phyloP scores from a whole-genome alignment of 2,797 vertebrate genomes.

The Smutsia gigantea region DNA sequence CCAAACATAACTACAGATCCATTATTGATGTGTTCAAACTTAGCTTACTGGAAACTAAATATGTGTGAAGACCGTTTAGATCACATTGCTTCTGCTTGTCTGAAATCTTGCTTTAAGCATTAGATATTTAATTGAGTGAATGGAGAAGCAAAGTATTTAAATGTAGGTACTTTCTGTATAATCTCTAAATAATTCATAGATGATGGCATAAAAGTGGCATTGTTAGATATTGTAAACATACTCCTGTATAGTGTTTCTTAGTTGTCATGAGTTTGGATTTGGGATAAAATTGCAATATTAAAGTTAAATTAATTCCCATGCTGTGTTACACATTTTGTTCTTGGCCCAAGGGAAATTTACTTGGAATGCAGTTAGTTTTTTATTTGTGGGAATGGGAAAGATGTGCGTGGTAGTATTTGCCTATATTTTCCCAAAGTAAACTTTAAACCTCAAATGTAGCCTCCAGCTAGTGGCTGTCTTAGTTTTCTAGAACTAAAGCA shows the following conservation, averaged over 20 bases:
- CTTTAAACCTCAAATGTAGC: background rate
- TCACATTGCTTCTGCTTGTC: background rate
- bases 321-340: background rate
- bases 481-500: constrained; percentile 10
- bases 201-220: background rate
- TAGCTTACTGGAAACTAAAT: background rate
- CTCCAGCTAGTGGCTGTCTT: background rate
- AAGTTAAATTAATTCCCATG: background rate
- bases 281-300: background rate
- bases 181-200: background rate
- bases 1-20: background rate
- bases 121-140: background rate
- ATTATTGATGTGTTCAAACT: background rate
- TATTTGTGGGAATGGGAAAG: constrained; percentile 1
- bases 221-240: too few species aligned
- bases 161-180: background rate
- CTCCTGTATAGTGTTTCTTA: background rate
- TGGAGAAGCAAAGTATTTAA: background rate
- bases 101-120: background rate
- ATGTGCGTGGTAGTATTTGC: background rate
- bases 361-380: background rate
- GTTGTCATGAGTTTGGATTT: background rate
- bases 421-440: constrained; percentile 7
- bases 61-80: background rate
- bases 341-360: background rate